Base-by-base conservation (phyloP, 2,888 invertebrate genomes). In the Drosophila setosimentum region DNA sequence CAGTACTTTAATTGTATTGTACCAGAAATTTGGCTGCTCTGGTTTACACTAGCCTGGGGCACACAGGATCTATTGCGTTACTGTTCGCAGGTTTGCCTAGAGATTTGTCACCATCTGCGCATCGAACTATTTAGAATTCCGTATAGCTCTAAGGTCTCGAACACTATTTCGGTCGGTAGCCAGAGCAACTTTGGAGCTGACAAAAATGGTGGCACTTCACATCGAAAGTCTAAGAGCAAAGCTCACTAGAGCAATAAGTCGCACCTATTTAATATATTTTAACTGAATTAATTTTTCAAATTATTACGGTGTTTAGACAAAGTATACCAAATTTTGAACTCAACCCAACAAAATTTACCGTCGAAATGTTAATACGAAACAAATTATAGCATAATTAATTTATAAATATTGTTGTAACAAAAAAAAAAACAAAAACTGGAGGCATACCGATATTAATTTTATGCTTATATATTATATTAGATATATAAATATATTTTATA, bases 1-100 rank as follows among this genome's bases (percentile, higher is more conserved):
- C 99, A 99, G 94, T 99, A 99, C 95, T 99, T 99, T 94, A 98
- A 98, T 93, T 97, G 96, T 91, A 96, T 97, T 81, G 94, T 99
- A 83, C 96, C 96, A 32, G 99, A 99, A 94, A 96, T 98, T 93
- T 95, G 96, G 92, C 96, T 99, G 79, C 95, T 99, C 37, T 98
- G 98, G 97, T 93, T 98, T 71, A 97, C 98, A 92, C 94, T 98
- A 96, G 93, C 97, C 79, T 98, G 97, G 97, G 97, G 97, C 54
- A 95, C 95, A 57, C 94, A 96, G 79, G 98, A 99, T 94, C 94
- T 99, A 77, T 90, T 97, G 62, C 94, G 96, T 63, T 99, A 98
- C 93, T 97, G 97, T 92, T 94, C 95, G 10, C 96, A 96, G 93
- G 97, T 99, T 71, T 99, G 99, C 93, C 94, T 95, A 84, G 98